phyloP scores from a whole-genome alignment of 2,797 vertebrate species.

The Thripadectes ignobilis region DNA sequence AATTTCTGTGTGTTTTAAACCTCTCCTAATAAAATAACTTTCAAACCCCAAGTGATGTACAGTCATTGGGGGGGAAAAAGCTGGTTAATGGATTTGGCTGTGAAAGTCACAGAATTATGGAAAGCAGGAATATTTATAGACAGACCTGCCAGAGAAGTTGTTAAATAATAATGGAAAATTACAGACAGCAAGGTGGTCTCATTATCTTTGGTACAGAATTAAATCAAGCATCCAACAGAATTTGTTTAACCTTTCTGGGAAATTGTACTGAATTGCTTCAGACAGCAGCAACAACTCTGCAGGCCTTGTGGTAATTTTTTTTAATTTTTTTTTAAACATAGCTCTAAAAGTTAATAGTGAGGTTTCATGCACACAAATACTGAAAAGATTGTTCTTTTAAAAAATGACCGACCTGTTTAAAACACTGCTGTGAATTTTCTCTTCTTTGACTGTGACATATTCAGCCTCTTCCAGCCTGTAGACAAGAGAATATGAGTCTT shows the following conservation, averaged over 20 bases:
- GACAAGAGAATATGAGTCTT: not conserved
- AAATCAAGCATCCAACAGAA: constrained; percentile 19
- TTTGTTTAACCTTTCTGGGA: constrained; percentile 55
- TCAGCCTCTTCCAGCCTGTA: not conserved
- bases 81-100: constrained; percentile 26
- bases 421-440: too few species aligned
- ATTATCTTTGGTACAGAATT: constrained; percentile 43
- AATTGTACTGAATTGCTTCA: constrained; percentile 9
- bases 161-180: constrained; percentile 60
- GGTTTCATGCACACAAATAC: too few species aligned
- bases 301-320: not conserved
- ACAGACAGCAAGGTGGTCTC: constrained; percentile 19
- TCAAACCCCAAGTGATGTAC: not conserved
- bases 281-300: not conserved
- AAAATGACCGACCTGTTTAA: too few species aligned
- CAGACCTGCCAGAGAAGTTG: not conserved
- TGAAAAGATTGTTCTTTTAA: too few species aligned
- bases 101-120: constrained; percentile 30
- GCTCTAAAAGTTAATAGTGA: not conserved
- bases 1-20: not conserved
- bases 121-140: constrained; percentile 35
- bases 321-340: not conserved
- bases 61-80: not conserved
- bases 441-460: not conserved
- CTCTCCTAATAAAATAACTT: not conserved